Conservation (phyloP, 2,797 vertebrate species). For the Enteromius fasciolatus region DNA sequence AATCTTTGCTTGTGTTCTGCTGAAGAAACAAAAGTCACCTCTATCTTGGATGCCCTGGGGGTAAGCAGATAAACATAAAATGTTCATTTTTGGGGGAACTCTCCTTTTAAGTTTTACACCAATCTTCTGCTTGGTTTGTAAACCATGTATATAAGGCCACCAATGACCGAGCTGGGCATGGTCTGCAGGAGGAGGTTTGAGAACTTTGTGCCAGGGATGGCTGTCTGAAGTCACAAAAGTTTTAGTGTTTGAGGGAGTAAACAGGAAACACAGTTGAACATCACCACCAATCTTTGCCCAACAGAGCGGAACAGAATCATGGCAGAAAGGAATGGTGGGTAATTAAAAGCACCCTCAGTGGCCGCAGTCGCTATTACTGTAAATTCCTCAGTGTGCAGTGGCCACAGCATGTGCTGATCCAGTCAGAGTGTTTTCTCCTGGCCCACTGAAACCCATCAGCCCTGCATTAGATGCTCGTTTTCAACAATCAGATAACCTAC, state of each 20-base stretch:
- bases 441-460: conserved; percentile 1
- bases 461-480: conserved; percentile 25
- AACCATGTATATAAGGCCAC: too few species aligned
- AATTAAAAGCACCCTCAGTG: conserved; percentile 53
- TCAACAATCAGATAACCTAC: conserved; percentile 6
- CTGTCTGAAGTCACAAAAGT: conserved; percentile 37
- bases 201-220: background rate
- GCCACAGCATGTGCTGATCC: conserved; percentile 19
- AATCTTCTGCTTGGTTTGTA: background rate
- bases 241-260: conserved; percentile 63
- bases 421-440: conserved; percentile 19
- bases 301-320: conserved; percentile 63
- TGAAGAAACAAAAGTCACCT: too few species aligned
- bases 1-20: too few species aligned
- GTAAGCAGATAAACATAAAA: too few species aligned
- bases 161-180: background rate
- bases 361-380: conserved; percentile 19
- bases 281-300: conserved; percentile 58
- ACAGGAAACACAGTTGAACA: conserved; percentile 67
- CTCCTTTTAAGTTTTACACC: background rate
- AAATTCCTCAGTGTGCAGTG: conserved; percentile 30
- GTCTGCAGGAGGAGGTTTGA: background rate
- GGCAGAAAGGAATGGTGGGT: conserved; percentile 60
- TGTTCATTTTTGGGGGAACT: too few species aligned
- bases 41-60: too few species aligned